phyloP scores from a whole-genome alignment of 2,113 vertebrate species.

The Chaetops frenatus region DNA sequence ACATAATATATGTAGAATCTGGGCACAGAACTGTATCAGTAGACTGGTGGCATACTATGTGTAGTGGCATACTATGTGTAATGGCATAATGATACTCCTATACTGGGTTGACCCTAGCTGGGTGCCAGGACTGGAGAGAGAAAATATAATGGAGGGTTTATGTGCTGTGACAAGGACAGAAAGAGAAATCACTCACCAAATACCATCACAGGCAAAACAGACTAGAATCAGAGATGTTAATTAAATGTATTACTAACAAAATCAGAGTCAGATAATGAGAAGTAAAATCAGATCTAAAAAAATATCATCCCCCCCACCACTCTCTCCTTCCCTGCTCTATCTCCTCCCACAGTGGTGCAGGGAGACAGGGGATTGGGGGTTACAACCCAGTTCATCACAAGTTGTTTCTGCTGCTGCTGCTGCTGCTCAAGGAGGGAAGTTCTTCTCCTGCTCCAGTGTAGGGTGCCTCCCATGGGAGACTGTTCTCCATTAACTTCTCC shows the following conservation, averaged over 20 bases:
- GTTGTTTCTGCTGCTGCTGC: too few relatives aligned
- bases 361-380: not conserved
- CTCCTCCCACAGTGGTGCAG: not conserved
- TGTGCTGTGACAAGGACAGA: not conserved
- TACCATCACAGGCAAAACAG: not conserved
- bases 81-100: not conserved
- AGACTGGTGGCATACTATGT: not conserved
- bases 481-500: not conserved
- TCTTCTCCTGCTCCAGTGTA: not conserved
- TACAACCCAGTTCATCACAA: not conserved
- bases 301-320: too few relatives aligned
- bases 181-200: not conserved
- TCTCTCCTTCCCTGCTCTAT: not conserved
- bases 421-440: not conserved
- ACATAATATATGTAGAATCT: not conserved
- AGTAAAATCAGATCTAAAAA: not conserved
- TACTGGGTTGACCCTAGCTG: not conserved
- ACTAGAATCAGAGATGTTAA: not conserved
- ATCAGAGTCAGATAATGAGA: not conserved
- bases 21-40: not conserved
- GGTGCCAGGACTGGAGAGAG: not conserved
- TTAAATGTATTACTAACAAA: not conserved
- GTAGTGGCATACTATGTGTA: too few relatives aligned
- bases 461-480: not conserved
- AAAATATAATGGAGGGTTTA: not conserved